Base-by-base conservation (phyloP, 2,888 invertebrate species). In the Caenorhabditis sp. region DNA sequence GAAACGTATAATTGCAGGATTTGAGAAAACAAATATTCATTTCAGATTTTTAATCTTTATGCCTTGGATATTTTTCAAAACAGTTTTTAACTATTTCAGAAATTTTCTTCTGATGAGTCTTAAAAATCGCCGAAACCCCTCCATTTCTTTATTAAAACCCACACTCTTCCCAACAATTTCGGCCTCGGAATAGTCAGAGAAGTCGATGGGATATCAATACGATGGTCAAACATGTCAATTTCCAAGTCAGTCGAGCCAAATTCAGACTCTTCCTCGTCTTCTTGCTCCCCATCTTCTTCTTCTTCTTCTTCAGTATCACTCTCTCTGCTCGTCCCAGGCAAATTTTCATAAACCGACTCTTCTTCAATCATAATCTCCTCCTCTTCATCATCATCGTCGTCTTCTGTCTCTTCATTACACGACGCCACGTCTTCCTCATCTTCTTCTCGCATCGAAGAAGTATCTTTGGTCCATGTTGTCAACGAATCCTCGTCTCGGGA, bases 151-250 rank as follows among this genome's bases (percentile, higher is more conserved):
- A 43, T 43, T 17, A 43, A 43, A 43, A 43, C 43, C 17, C 3
- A 43, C 43, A 17, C 14, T 43, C 23, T 58, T 25, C 21, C 20
- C 43, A 59, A 23, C 49, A 38, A 25, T 25, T 61, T 53, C 27
- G 72, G 72, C 21, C 64, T 62, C 36, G 72, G 72, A 56, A 72
- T 67, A 65, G 65, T 60, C 59, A 72, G 58, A 59, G 72, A 72
- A 53, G 72, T 68, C 31, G 72, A 72, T 21, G 61, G 64, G 23
- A 59, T 62, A 17, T 61, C 59, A 57, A 72, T 59, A 43, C 64
- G 62, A 38, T 72, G 67, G 58, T 68, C 72, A 62, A 72, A 72
- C 68, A 72, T 72, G 50, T 68, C 67, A 36, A 67, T 63, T 72
- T 72, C 72, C 26, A 68, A 64, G 53, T 72, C 72, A 49, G 65